Conservation (phyloP, 2,888 invertebrate genomes). For the Archips crataeganus region DNA sequence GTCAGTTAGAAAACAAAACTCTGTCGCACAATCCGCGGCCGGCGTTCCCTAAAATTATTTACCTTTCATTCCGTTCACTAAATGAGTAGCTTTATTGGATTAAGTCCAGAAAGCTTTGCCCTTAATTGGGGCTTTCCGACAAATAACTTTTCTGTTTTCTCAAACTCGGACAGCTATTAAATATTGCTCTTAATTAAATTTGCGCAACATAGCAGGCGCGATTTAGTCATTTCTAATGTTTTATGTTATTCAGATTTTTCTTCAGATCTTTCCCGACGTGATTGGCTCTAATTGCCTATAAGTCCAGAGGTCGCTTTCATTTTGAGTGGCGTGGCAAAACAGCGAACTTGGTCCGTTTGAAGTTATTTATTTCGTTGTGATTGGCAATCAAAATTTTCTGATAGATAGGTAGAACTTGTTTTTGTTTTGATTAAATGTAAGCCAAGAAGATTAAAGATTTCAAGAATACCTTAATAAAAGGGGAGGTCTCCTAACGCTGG, state of each 20-base stretch:
- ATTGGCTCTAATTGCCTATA: conserved; percentile 15
- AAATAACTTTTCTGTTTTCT: conserved; percentile 85
- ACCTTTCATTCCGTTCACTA: conserved; percentile 82
- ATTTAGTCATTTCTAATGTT: conserved; percentile 48
- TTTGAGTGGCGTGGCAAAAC: not conserved
- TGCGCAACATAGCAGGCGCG: conserved; percentile 66
- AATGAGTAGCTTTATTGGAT: conserved; percentile 85
- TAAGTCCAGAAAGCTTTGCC: conserved; percentile 83
- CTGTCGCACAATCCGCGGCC: conserved; percentile 61
- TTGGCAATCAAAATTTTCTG: conserved; percentile 12
- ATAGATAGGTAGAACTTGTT: not conserved
- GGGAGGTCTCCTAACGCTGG: too few species aligned
- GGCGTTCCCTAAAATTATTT: conserved; percentile 77
- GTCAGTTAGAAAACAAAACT: conserved; percentile 61
- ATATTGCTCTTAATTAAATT: conserved; percentile 81
- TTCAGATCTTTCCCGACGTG: not conserved
- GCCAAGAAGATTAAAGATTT: not conserved
- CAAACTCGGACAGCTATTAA: conserved; percentile 81
- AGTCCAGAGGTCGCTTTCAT: conserved; percentile 18
- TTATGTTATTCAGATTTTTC: conserved; percentile 15
- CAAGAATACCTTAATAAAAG: too few species aligned
- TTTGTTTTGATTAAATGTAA: conserved; percentile 1
- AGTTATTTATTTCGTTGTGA: conserved; percentile 8
- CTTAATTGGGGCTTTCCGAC: conserved; percentile 84
- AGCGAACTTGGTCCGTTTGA: conserved; percentile 3